Conservation (phyloP, 2,113 vertebrate species). For the Symphodus melops region DNA sequence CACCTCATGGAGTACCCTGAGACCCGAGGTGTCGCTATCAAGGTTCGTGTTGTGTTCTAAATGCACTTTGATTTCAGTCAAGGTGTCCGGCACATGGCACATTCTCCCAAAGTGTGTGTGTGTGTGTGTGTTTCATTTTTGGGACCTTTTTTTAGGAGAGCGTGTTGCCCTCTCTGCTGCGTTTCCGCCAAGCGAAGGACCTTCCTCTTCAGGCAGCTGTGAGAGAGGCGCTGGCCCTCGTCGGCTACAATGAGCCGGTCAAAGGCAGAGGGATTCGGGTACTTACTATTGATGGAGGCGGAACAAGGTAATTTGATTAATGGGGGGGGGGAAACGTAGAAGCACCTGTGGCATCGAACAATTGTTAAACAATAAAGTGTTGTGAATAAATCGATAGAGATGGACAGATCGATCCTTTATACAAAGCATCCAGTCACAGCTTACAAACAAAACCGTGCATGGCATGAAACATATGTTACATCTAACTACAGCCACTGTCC, state of each 20-base stretch:
- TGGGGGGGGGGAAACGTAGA: too few relatives aligned
- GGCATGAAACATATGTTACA: too few relatives aligned
- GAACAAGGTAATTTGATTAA: conserved; percentile 87
- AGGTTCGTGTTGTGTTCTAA: conserved; percentile 46
- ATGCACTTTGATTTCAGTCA: rapidly evolving
- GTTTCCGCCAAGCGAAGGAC: conserved; percentile 88
- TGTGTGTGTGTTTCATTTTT: neutral
- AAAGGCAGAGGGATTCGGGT: conserved; percentile 93
- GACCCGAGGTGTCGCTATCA: conserved; percentile 86
- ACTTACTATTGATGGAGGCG: conserved; percentile 95
- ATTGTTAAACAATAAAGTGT: too few relatives aligned
- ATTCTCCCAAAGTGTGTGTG: neutral
- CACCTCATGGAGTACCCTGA: conserved; percentile 97
- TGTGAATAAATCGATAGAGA: too few relatives aligned
- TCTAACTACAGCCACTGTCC: too few relatives aligned
- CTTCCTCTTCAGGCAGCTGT: conserved; percentile 91
- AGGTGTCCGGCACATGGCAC: too few relatives aligned
- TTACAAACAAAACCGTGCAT: too few relatives aligned
- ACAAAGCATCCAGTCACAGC: too few relatives aligned
- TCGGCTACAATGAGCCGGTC: conserved; percentile 92
- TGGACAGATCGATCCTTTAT: too few relatives aligned
- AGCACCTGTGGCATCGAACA: too few relatives aligned
- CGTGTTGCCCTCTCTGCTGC: conserved; percentile 88
- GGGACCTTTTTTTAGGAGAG: conserved; percentile 83
- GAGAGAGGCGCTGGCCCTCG: conserved; percentile 91